Percentiles rank a stretch among this genome's conserved stretches.
Conservation (phyloP, 53 echinoderm and acorn worm species). For the Echinometra lucunter region DNA sequence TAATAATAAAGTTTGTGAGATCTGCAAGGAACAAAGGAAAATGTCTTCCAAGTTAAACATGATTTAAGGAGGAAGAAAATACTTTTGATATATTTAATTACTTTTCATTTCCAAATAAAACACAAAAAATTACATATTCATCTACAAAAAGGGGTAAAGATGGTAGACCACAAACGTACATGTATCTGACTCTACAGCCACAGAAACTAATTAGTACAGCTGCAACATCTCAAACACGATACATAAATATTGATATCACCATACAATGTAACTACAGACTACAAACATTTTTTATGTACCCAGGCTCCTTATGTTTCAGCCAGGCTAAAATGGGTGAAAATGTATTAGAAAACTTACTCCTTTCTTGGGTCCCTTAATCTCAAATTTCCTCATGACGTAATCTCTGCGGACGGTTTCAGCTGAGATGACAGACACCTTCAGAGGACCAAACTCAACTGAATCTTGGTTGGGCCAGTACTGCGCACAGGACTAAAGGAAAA, state of each 20-base stretch:
- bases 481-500: conserved; percentile 40
- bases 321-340: not conserved
- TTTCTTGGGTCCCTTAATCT: conserved; percentile 23
- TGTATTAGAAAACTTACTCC: conserved; percentile 5
- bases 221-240: not conserved
- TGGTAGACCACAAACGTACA: not conserved
- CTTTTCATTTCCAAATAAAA: not conserved
- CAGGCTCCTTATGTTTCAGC: no score
- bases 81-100: not conserved
- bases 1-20: not conserved
- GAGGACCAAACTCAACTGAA: conserved; percentile 48
- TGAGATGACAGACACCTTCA: conserved; percentile 21
- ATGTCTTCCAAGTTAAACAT: no score
- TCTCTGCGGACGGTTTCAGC: conserved; percentile 46
- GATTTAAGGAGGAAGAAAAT: no score
- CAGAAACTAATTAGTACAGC: not conserved
- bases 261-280: no score
- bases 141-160: no score
- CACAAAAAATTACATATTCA: not conserved
- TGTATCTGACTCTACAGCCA: not conserved
- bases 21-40: not conserved
- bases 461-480: conserved; percentile 69
- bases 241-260: no score
- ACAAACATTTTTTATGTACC: no score
- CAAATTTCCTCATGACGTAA: conserved; percentile 56